Evolutionary conservation across 2,797 vertebrate species (phyloP), one percentile per base, ranked within the genome.

Genomic region (Pseudochaenichthys georgianus): DNA sequence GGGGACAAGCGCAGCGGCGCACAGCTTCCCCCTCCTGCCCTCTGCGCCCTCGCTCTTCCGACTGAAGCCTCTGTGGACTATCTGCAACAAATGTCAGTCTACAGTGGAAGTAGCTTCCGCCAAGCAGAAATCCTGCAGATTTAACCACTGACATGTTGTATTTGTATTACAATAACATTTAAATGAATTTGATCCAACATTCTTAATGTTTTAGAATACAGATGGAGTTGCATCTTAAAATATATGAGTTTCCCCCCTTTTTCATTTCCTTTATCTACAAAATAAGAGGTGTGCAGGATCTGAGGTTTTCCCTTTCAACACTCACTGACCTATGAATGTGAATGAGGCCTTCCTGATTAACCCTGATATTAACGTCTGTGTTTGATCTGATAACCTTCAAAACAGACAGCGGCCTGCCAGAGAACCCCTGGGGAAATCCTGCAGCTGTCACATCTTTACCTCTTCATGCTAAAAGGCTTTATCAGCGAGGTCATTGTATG

Each of bases 61-160:
- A 88, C 81, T 76, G 77, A 83, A 91, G 79, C 81, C 91, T 89
- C 91, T 88, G 87, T 84, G 82, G 92, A 88, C 91, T 82, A 82
- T 89, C 88, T 79, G 83, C 86, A 87, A 90, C 91, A 90, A 89
- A 93, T 89, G 88, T 90, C 90, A 85, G 82, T 78, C 79, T 76
- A 75, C 73, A 53, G 70, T 42, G 50, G 67, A 83, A 19, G 63
- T 47, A 77, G 78, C 77, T 80, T 86, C 73, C 12, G 52, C 77
- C 75, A 48, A 71, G 72, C 60, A 80, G 43, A 71, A 60, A 72
- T 50, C 61, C 41, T 55, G 62, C 28, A 61, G n/a, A 62, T 70
- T 68, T 31, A 61, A 67, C 23, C 7, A 41, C 16, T 42, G 45
- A 54, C 17, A 51, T 54, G 15, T 73, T 54, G 19, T 7, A 38